Evolutionary conservation across 2,797 vertebrate species (phyloP).

Genomic region (Poeciliopsis presidionis): DNA sequence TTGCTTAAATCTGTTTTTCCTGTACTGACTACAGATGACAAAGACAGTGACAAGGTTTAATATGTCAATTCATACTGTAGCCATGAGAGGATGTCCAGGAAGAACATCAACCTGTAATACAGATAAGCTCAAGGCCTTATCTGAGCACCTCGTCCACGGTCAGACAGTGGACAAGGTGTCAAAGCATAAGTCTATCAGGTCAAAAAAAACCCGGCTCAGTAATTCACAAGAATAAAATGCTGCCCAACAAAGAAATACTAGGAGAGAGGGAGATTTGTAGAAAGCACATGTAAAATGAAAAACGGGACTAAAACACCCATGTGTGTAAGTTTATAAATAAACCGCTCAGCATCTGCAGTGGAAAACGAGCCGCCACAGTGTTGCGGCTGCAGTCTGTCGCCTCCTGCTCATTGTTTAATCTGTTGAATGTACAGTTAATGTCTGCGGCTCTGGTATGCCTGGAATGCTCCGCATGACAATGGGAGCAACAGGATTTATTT

Average conservation of each 20-base stretch:
- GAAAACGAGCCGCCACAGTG: slow-evolving; percentile 19
- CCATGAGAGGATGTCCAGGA: neutral
- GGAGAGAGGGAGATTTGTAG: neutral
- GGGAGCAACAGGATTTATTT: slow-evolving; percentile 57
- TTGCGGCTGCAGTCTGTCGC: slow-evolving; percentile 15
- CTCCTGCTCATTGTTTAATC: slow-evolving; percentile 25
- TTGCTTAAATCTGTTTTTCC: neutral
- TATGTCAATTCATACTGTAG: neutral
- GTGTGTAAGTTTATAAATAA: neutral
- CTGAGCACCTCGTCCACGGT: too few species aligned
- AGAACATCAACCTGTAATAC: neutral
- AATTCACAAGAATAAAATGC: neutral
- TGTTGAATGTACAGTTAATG: slow-evolving; percentile 33
- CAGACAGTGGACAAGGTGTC: neutral
- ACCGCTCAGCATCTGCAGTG: slow-evolving; percentile 9
- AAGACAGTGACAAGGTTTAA: neutral
- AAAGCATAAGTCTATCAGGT: neutral
- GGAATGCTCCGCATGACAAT: slow-evolving; percentile 59
- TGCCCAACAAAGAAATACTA: neutral
- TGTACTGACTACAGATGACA: neutral
- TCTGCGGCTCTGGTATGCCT: slow-evolving; percentile 38
- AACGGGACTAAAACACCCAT: neutral
- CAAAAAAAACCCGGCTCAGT: neutral
- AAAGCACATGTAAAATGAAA: neutral
- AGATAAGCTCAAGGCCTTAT: neutral